Evolutionary conservation across 2,797 vertebrate species (phyloP).

Genomic region (Syncerus caffer): DNA sequence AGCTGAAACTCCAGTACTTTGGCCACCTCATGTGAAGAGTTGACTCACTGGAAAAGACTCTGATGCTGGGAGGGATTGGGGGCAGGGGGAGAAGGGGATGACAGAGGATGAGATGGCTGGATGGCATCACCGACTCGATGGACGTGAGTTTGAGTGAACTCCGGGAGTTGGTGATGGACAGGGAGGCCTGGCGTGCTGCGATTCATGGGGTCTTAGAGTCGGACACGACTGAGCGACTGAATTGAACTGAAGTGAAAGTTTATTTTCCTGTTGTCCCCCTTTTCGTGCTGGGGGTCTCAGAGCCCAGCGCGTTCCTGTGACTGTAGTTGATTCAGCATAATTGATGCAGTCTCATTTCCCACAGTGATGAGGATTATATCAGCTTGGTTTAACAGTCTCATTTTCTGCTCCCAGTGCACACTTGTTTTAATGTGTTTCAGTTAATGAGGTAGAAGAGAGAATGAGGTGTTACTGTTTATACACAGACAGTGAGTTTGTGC

Average conservation of each 20-base stretch:
- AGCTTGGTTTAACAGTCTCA: conserved; percentile 85
- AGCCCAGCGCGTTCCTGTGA: conserved; percentile 12
- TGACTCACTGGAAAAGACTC: too few species aligned
- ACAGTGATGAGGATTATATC: conserved; percentile 85
- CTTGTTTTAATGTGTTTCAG: conserved; percentile 86
- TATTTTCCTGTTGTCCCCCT: neutral
- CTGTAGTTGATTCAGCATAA: conserved; percentile 69
- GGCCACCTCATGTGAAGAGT: too few species aligned
- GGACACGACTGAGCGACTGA: too few species aligned
- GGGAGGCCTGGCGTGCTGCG: too few species aligned
- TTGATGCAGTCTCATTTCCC: conserved; percentile 80
- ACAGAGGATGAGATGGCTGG: too few species aligned
- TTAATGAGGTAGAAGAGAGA: conserved; percentile 86
- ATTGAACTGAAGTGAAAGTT: neutral
- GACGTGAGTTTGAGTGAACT: too few species aligned
- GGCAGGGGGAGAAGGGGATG: too few species aligned
- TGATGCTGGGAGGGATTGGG: too few species aligned
- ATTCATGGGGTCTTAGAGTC: too few species aligned
- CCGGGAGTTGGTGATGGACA: too few species aligned
- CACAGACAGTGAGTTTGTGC: conserved; percentile 75
- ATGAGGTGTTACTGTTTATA: conserved; percentile 83
- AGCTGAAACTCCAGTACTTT: too few species aligned
- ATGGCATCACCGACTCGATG: too few species aligned
- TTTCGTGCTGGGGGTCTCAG: neutral
- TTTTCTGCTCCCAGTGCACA: conserved; percentile 85